Percentiles rank a stretch among this genome's conserved stretches.
Evolutionary conservation across 1,140 invertebrate genomes (phyloP).

Genomic region (Trichonephila inaurata): DNA sequence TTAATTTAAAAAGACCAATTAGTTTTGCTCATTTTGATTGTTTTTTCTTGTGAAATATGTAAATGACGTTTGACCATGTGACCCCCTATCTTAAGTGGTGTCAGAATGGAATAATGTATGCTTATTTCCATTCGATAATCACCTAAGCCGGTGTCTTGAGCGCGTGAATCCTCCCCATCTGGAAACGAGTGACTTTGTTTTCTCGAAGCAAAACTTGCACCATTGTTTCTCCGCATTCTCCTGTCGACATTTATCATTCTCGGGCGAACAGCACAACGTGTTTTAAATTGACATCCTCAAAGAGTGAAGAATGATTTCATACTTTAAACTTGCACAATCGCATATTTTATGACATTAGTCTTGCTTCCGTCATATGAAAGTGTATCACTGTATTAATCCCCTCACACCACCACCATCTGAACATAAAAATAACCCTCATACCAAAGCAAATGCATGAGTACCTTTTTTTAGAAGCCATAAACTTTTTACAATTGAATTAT

Average conservation of each 20-base stretch:
- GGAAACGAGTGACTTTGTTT: background rate
- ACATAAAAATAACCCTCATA: constrained; percentile 49
- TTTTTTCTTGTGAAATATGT: no score
- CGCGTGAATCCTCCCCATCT: background rate
- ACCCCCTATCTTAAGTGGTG: no score
- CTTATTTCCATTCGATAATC: background rate
- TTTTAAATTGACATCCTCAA: constrained; percentile 21
- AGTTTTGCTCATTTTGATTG: no score
- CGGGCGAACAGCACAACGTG: constrained; percentile 11
- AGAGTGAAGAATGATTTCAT: constrained; percentile 30
- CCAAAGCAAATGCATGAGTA: constrained; percentile 27
- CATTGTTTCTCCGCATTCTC: background rate
- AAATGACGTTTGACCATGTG: no score
- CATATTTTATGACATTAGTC: constrained; percentile 36
- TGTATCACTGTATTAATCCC: constrained; percentile 71
- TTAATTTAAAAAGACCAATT: no score
- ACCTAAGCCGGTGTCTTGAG: background rate
- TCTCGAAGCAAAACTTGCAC: background rate
- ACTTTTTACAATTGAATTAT: constrained; percentile 71
- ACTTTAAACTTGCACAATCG: constrained; percentile 27
- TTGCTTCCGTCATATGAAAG: constrained; percentile 28
- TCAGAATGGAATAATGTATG: background rate
- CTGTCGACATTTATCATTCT: constrained; percentile 28
- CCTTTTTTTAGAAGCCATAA: constrained; percentile 66
- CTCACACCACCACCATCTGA: background rate